phyloP scores from a whole-genome alignment of 2,797 vertebrate species.

The Carapus acus region DNA sequence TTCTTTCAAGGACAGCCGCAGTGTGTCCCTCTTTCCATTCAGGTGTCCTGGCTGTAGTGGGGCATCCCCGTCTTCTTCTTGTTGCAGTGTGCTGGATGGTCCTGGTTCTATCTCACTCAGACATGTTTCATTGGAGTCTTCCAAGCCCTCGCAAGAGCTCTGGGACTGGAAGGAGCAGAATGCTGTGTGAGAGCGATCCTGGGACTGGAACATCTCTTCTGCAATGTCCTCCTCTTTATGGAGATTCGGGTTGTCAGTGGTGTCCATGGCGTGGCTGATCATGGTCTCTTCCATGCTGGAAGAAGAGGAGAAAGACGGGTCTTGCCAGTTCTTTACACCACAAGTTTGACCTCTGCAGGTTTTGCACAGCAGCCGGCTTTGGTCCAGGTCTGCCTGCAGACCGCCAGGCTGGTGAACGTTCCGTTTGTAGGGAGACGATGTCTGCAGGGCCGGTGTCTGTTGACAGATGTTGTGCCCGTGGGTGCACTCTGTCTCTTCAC shows the following conservation, averaged over 20 bases:
- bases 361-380: constrained; percentile 68
- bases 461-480: constrained; percentile 56
- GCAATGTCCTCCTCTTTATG: constrained; percentile 54
- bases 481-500: constrained; percentile 57
- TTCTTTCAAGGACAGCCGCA: constrained; percentile 87
- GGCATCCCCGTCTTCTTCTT: constrained; percentile 40
- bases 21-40: constrained; percentile 87
- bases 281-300: constrained; percentile 74
- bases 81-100: constrained; percentile 49
- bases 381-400: constrained; percentile 43
- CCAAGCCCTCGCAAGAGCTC: constrained; percentile 86
- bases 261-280: constrained; percentile 68
- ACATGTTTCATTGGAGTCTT: constrained; percentile 87
- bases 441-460: constrained; percentile 81
- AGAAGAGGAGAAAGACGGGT: constrained; percentile 68
- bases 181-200: constrained; percentile 52
- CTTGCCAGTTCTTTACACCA: constrained; percentile 61
- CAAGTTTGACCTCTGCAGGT: constrained; percentile 63
- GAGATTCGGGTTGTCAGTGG: constrained; percentile 57
- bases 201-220: constrained; percentile 28
- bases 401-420: constrained; percentile 50
- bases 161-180: constrained; percentile 68
- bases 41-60: constrained; percentile 81
- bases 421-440: constrained; percentile 91
- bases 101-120: constrained; percentile 81